A percentile compares a stretch with the other conserved stretches of the same genome.
phyloP scores from a whole-genome alignment of 1,140 invertebrate species.

The Sycophaga agraensis region DNA sequence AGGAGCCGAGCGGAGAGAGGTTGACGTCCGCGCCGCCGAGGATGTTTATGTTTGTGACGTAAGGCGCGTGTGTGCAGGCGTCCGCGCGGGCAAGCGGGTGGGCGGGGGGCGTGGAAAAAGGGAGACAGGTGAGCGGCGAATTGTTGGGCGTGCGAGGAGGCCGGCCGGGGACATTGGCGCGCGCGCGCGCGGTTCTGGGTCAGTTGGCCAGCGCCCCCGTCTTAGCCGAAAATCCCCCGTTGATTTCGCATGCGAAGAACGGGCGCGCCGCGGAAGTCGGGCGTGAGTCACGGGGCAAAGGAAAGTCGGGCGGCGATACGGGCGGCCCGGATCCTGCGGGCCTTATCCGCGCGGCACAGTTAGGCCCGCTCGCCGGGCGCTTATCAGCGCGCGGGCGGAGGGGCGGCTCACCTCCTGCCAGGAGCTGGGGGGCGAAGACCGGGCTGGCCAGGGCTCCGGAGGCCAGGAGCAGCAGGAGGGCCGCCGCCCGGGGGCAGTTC shows the following conservation, averaged over 20 bases:
- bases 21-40: too few relatives aligned
- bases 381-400: too few relatives aligned
- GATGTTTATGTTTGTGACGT: too few relatives aligned
- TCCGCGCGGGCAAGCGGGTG: too few relatives aligned
- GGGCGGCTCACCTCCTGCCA: constrained; percentile 46
- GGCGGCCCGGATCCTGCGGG: too few relatives aligned
- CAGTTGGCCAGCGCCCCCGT: constrained; percentile 33
- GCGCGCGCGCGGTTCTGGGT: constrained; percentile 34
- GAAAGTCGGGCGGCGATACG: constrained; percentile 41
- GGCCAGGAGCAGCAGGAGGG: constrained; percentile 40
- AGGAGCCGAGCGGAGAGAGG: too few relatives aligned
- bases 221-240: constrained; percentile 27
- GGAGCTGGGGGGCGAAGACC: constrained; percentile 49
- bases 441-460: constrained; percentile 40
- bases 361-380: too few relatives aligned
- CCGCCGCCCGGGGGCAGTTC: constrained; percentile 34
- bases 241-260: constrained; percentile 33
- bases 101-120: too few relatives aligned
- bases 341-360: constrained; percentile 10
- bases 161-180: too few relatives aligned
- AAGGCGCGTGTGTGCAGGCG: too few relatives aligned
- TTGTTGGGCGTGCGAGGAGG: too few relatives aligned
- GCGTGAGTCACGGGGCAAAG: constrained; percentile 38
- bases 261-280: constrained; percentile 41
- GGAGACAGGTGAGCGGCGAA: too few relatives aligned